Conservation (phyloP, 2,113 vertebrate genomes). For the Bubalus kerabau region DNA sequence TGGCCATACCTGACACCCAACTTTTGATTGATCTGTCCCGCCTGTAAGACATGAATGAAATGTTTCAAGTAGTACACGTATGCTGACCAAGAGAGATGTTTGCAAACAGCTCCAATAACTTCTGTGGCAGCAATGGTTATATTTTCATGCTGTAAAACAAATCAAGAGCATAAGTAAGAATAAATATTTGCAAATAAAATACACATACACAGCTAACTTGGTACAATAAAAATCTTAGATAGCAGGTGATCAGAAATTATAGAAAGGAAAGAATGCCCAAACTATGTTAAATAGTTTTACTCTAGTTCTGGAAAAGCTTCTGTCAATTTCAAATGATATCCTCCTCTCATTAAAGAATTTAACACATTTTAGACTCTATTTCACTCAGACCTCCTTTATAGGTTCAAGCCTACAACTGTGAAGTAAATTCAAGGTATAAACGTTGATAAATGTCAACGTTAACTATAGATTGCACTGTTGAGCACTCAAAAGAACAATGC, state of each 20-base stretch:
- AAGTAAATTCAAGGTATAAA: not conserved
- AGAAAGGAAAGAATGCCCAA: not conserved
- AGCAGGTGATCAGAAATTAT: not conserved
- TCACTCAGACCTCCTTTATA: not conserved
- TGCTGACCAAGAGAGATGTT: slow-evolving; percentile 91
- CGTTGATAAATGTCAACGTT: not conserved
- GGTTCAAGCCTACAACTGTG: not conserved
- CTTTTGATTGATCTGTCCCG: slow-evolving; percentile 87
- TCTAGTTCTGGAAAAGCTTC: not conserved
- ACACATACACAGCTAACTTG: not conserved
- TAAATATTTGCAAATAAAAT: not conserved
- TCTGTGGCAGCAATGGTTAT: slow-evolving; percentile 92
- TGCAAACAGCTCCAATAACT: slow-evolving; percentile 91
- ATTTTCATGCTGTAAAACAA: slow-evolving; percentile 87
- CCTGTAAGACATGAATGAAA: slow-evolving; percentile 92
- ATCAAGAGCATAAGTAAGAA: not conserved
- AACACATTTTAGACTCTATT: not conserved
- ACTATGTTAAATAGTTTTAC: not conserved
- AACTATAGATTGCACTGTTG: not conserved
- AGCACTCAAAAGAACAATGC: not conserved
- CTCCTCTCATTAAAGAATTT: not conserved
- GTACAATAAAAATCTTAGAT: not conserved
- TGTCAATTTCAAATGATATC: not conserved
- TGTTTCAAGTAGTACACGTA: slow-evolving; percentile 94
- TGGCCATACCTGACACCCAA: slow-evolving; percentile 88